These are phyloP conservation scores for Acronicta aceris DNA, from an alignment of 2,888 invertebrate genomes.

Conservation along the genomic window DNA sequence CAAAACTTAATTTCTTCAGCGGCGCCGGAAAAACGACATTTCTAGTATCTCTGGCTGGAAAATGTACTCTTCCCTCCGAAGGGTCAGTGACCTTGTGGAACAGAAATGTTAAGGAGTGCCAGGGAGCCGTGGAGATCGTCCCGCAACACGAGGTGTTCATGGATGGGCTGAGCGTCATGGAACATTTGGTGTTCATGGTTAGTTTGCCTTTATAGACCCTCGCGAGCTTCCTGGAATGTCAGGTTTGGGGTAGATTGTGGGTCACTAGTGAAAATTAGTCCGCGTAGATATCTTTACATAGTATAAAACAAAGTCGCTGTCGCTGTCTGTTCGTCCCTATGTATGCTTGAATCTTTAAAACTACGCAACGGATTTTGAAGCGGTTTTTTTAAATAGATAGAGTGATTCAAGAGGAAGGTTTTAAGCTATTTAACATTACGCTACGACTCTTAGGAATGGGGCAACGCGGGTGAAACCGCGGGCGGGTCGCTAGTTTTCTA, in stretches of 20 bases:
- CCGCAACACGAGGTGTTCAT: constrained; percentile 92
- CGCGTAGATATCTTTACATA: background rate
- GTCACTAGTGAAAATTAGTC: background rate
- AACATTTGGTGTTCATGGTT: constrained; percentile 92
- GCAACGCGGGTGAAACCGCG: too few species aligned
- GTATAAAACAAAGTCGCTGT: too few species aligned
- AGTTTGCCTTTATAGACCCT: constrained; percentile 51
- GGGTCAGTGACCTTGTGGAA: constrained; percentile 80
- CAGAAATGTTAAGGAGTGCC: constrained; percentile 79
- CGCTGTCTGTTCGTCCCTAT: too few species aligned
- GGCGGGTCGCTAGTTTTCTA: too few species aligned
- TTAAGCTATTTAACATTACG: too few species aligned
- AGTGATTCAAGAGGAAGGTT: too few species aligned
- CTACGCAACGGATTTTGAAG: too few species aligned
- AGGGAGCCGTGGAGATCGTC: constrained; percentile 86
- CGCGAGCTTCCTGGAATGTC: constrained; percentile 40
- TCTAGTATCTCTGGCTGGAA: constrained; percentile 86
- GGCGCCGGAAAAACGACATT: constrained; percentile 90
- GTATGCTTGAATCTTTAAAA: too few species aligned
- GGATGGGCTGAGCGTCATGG: constrained; percentile 90
- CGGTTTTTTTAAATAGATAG: too few species aligned
- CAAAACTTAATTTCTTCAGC: constrained; percentile 64
- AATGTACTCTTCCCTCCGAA: constrained; percentile 79
- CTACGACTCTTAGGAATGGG: too few species aligned
- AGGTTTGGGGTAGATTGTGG: constrained; percentile 8